Percentiles rank a stretch among this genome's conserved stretches.
phyloP scores from a whole-genome alignment of 2,888 invertebrate genomes.

The Andrena chrysosceles region DNA sequence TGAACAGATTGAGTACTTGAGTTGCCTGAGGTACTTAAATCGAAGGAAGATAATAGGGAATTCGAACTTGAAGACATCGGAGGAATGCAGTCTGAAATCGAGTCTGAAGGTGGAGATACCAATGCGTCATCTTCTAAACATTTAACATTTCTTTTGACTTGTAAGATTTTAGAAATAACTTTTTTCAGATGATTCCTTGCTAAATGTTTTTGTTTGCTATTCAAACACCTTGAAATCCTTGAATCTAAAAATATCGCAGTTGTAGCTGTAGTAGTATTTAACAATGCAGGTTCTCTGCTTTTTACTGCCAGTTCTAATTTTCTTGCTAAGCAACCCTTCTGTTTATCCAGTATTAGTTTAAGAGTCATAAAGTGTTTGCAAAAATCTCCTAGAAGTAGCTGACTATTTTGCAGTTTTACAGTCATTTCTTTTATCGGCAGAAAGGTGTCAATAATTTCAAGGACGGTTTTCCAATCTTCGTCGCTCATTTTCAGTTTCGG shows the following conservation, averaged over 20 bases:
- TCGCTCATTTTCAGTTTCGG: no score
- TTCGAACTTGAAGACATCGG: background rate
- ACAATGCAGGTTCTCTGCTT: background rate
- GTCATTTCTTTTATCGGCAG: no score
- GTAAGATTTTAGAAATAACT: conserved; percentile 9
- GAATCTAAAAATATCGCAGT: background rate
- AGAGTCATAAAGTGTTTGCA: no score
- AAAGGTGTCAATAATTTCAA: no score
- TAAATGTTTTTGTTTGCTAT: background rate
- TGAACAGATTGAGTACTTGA: no score
- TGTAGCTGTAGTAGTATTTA: conserved; percentile 5
- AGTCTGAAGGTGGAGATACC: background rate
- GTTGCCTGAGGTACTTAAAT: no score
- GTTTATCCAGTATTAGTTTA: no score
- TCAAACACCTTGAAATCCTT: background rate
- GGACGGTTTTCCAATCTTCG: no score
- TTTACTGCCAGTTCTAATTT: background rate
- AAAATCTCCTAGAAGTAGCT: no score
- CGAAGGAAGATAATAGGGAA: no score
- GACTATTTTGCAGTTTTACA: no score
- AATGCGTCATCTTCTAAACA: background rate
- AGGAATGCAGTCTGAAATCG: background rate
- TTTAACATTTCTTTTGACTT: conserved; percentile 3
- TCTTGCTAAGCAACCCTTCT: background rate
- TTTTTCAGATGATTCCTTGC: conserved; percentile 6